These are phyloP conservation scores for Myotis yumanensis DNA, from an alignment of 2,113 vertebrate genomes.

Conservation along the genomic window DNA sequence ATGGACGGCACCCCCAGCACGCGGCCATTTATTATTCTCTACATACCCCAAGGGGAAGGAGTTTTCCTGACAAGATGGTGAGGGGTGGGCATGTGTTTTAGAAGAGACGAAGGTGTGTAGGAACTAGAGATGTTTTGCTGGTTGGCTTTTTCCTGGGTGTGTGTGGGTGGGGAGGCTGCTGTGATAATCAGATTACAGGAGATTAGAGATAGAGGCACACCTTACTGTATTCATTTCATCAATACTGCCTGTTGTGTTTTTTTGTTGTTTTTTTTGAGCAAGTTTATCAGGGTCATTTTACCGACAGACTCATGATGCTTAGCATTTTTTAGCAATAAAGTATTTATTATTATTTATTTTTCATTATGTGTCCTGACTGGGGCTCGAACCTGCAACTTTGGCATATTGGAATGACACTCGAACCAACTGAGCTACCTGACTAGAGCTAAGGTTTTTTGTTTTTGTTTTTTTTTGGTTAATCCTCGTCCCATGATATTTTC, in stretches of 20 bases:
- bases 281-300: neutral
- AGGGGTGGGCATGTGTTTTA: neutral
- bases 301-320: neutral
- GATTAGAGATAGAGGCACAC: neutral
- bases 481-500: too few species aligned
- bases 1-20: fast-evolving
- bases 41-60: neutral
- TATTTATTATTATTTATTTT: neutral
- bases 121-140: neutral
- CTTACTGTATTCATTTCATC: neutral
- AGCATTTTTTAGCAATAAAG: neutral
- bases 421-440: neutral
- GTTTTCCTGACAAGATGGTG: neutral
- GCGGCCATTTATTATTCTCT: neutral
- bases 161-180: neutral
- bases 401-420: too few species aligned
- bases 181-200: neutral
- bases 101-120: neutral
- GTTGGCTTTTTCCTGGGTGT: neutral
- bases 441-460: neutral
- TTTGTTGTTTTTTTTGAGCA: neutral
- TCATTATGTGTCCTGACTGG: neutral
- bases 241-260: neutral
- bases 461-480: neutral
- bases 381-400: neutral